These are phyloP conservation scores for Holothuria glaberrima DNA, from an alignment of 35 echinoderm and acorn worm species.

Conservation along the genomic window DNA sequence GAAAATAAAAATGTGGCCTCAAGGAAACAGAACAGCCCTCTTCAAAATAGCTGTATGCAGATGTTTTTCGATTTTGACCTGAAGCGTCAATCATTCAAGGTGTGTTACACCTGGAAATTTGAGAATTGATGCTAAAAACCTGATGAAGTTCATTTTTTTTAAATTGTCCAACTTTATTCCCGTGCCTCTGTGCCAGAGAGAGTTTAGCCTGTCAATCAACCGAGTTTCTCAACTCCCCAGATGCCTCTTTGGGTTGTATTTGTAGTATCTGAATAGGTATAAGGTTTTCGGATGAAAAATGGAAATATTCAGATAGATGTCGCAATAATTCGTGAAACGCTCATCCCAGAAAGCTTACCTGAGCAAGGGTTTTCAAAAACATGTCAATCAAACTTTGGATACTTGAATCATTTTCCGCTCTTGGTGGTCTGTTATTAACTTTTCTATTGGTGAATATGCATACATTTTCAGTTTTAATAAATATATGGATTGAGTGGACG, in stretches of 20 bases:
- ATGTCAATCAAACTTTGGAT: constrained; percentile 57
- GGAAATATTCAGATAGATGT: constrained; percentile 64
- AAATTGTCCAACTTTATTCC: constrained; percentile 55
- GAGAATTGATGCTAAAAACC: constrained; percentile 65
- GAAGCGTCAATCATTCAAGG: constrained; percentile 68
- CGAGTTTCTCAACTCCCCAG: constrained; percentile 62
- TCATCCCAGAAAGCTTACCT: constrained; percentile 53
- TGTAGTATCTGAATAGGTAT: constrained; percentile 48
- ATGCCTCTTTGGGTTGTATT: constrained; percentile 59
- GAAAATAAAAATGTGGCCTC: constrained; percentile 62
- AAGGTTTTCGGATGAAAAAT: constrained; percentile 63
- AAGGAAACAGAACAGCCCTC: constrained; percentile 55
- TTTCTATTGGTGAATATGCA: constrained; percentile 28
- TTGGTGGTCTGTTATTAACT: constrained; percentile 42
- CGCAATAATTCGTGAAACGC: constrained; percentile 58
- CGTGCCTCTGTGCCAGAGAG: constrained; percentile 26
- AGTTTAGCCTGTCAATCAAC: constrained; percentile 61
- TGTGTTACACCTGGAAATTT: constrained; percentile 70
- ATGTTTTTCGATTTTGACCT: constrained; percentile 70
- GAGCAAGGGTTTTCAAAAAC: constrained; percentile 52
- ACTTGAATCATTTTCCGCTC: constrained; percentile 59
- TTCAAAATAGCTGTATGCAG: constrained; percentile 56
- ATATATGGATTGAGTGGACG: constrained; percentile 49
- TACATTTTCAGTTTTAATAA: constrained; percentile 60
- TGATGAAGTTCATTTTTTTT: constrained; percentile 64